phyloP scores from a whole-genome alignment of 2,113 vertebrate species.

The Tetraodon nigroviridis region DNA sequence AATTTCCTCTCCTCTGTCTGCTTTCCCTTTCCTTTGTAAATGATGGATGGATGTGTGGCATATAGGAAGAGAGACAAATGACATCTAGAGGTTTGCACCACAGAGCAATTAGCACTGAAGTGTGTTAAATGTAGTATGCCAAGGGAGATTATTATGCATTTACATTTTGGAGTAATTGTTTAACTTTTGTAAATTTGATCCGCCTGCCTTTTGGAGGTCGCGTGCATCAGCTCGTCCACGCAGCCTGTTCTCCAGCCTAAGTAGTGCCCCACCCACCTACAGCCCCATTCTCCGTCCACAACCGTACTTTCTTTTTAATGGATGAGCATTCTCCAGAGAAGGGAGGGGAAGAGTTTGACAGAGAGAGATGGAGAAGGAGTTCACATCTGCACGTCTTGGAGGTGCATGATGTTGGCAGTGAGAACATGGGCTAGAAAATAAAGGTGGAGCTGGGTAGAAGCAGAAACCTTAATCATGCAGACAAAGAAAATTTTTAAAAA shows the following conservation, averaged over 20 bases:
- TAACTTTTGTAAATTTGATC: background rate
- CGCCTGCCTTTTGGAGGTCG: background rate
- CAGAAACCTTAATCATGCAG: conserved; percentile 17
- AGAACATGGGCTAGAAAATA: conserved; percentile 16
- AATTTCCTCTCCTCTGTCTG: background rate
- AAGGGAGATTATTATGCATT: background rate
- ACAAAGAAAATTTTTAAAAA: background rate
- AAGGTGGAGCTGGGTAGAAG: conserved; percentile 1
- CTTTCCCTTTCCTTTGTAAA: conserved; percentile 43
- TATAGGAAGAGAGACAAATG: conserved; percentile 27
- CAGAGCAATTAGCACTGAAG: conserved; percentile 7
- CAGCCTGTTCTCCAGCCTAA: conserved; percentile 29
- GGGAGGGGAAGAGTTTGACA: background rate
- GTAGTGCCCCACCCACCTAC: conserved; percentile 25
- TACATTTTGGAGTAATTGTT: background rate
- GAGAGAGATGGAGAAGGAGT: conserved; percentile 11
- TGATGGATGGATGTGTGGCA: conserved; percentile 19
- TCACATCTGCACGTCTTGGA: conserved; percentile 29
- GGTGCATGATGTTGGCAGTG: conserved; percentile 32
- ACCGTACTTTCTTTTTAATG: conserved; percentile 63
- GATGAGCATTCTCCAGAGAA: conserved; percentile 63
- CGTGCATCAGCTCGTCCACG: background rate
- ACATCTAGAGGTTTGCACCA: conserved; percentile 10
- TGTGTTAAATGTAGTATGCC: background rate
- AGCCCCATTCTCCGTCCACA: conserved; percentile 17